These are phyloP conservation scores for Aleadryas rufinucha DNA, from an alignment of 2,113 vertebrate genomes.

Conservation along the genomic window DNA sequence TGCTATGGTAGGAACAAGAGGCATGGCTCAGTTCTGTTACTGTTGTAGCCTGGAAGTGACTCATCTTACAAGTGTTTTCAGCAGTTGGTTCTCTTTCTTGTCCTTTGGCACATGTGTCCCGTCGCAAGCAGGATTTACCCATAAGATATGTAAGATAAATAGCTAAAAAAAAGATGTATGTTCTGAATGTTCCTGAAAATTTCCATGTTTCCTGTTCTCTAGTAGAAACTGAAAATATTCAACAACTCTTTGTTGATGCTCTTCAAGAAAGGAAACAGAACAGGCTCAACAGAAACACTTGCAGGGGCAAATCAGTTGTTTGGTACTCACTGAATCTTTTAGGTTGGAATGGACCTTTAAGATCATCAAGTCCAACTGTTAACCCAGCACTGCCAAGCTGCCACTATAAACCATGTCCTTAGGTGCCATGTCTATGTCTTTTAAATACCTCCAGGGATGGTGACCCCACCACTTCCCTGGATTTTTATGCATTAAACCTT, in stretches of 20 bases:
- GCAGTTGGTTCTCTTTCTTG: not conserved
- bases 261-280: not conserved
- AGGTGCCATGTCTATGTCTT: not conserved
- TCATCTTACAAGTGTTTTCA: not conserved
- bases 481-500: not conserved
- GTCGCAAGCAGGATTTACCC: not conserved
- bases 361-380: fast-evolving
- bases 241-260: not conserved
- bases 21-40: not conserved
- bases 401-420: not conserved
- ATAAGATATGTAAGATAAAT: not conserved
- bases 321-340: not conserved
- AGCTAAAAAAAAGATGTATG: not conserved
- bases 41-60: not conserved
- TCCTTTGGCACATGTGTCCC: not conserved
- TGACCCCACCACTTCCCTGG: not conserved
- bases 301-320: not conserved
- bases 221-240: not conserved
- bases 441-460: not conserved
- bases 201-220: not conserved
- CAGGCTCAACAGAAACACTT: not conserved
- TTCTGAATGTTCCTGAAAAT: not conserved
- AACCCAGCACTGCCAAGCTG: not conserved
- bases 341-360: not conserved
- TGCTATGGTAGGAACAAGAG: not conserved